These are phyloP conservation scores for Mesochorus sp. DNA, from an alignment of 2,888 invertebrate genomes.

Conservation along the genomic window DNA sequence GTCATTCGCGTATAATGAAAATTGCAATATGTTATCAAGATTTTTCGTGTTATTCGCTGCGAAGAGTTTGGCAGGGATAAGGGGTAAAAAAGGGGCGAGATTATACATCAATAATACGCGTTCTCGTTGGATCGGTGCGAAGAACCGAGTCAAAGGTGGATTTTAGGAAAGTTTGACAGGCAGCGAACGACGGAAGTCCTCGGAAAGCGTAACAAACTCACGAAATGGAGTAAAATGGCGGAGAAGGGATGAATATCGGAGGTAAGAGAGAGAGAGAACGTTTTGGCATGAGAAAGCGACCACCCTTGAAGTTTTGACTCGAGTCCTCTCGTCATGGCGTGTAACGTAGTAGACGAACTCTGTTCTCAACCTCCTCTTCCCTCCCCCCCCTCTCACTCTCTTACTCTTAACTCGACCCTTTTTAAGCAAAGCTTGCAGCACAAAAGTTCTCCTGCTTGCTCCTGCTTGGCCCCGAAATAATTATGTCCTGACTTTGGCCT, in stretches of 20 bases:
- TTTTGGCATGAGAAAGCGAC: conserved; percentile 67
- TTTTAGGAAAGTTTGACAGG: conserved; percentile 51
- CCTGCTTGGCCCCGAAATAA: conserved; percentile 59
- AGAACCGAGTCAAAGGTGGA: conserved; percentile 33
- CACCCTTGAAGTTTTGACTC: conserved; percentile 63
- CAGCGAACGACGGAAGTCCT: conserved; percentile 49
- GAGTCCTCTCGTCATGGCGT: conserved; percentile 51
- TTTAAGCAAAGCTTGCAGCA: conserved; percentile 43
- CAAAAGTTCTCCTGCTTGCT: conserved; percentile 53
- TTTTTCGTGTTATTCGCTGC: conserved; percentile 31
- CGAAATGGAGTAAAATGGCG: conserved; percentile 56
- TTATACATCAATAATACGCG: conserved; percentile 1
- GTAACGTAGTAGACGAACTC: conserved; percentile 41
- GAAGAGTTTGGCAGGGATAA: background rate
- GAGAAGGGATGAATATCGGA: conserved; percentile 23
- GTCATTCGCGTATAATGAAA: background rate
- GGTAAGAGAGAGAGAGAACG: conserved; percentile 59
- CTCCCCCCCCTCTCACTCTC: conserved; percentile 62
- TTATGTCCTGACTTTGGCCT: conserved; percentile 62
- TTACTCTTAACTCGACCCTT: conserved; percentile 58
- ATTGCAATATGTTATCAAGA: conserved; percentile 12
- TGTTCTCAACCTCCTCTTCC: conserved; percentile 20
- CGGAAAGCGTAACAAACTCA: conserved; percentile 55
- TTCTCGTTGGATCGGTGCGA: background rate
- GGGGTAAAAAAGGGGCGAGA: conserved; percentile 3